These are phyloP conservation scores for Serilophus lunatus DNA, from an alignment of 2,113 vertebrate species.

Conservation along the genomic window DNA sequence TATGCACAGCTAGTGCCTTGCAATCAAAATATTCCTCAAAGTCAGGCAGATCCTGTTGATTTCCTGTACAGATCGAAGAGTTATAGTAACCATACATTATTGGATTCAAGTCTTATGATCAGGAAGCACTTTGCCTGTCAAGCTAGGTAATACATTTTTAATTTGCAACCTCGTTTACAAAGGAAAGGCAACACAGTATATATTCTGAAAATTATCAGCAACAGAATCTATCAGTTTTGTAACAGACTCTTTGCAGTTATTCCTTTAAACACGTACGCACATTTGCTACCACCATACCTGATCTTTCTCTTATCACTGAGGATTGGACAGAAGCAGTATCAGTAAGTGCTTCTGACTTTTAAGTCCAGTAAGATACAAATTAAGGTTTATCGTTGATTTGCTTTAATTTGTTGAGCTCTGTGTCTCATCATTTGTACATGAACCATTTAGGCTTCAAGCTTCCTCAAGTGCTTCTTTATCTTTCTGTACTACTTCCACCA, in stretches of 20 bases:
- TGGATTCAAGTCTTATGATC: neutral
- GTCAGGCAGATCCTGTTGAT: neutral
- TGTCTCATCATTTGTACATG: neutral
- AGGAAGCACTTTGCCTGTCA: slow-evolving; percentile 21
- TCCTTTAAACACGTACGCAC: neutral
- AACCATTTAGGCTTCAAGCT: neutral
- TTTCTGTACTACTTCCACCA: neutral
- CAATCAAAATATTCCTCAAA: neutral
- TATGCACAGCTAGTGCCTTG: neutral
- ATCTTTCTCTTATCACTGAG: neutral
- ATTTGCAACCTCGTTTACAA: neutral
- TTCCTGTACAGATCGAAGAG: neutral
- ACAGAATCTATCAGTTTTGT: neutral
- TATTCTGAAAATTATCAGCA: neutral
- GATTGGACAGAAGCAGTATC: neutral
- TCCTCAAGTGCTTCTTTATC: neutral
- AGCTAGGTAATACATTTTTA: neutral
- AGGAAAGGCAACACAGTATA: neutral
- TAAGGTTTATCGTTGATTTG: neutral
- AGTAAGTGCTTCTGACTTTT: neutral
- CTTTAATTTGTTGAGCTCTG: neutral
- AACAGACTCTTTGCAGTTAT: neutral
- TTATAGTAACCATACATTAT: neutral
- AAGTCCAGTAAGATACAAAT: neutral
- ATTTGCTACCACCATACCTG: neutral